Evolutionary conservation across 2,888 invertebrate species (phyloP), one percentile per base, ranked within the genome.

Genomic region (Oxyscelio sp.): DNA sequence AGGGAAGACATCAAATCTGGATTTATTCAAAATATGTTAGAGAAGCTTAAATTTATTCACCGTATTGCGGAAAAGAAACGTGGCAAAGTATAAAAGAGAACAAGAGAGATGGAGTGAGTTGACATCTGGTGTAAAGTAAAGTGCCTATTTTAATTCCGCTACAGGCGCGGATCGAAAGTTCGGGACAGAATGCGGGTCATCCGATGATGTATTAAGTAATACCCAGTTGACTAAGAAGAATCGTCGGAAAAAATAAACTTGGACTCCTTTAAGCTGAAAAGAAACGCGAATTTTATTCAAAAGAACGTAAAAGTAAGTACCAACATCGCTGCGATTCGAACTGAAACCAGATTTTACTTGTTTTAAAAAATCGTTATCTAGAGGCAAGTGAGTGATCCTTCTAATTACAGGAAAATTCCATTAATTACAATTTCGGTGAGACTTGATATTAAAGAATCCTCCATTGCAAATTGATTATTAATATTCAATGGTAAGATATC

Each of bases 131-230:
- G 40, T 61, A 24, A 50, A 56, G 75, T 45, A 56, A 63, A 43
- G 56, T 73, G 74, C 75, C 70, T 81, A 82, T 75, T 82, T 82
- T 82, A 82, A 75, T 75, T 75, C 81, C 43, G 50, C 61, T 48
- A 63, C 70, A 74, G 74, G 68, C 73, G 74, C 38, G 75, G 81
- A 82, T 82, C 75, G 75, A 77, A 71, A 77, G 77, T 77, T 77
- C 77, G 61, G 77, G 61, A 31, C 77, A 83, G 77, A 82, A 83
- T 83, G 77, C 83, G 56, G 83, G 83, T 83, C 83, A 78, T 83
- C 66, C 71, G 17, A 66, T 65, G 71, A 58, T 73, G 65, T 61
- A 73, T 83, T 83, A 83, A 61, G 77, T 71, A 77, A 77, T 65
- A 43, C 24, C 40, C 31, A 48, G 22, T 61, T 52, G 75, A 50